Conservation (phyloP, 2,113 vertebrate genomes). For the Nycticorax nycticorax region DNA sequence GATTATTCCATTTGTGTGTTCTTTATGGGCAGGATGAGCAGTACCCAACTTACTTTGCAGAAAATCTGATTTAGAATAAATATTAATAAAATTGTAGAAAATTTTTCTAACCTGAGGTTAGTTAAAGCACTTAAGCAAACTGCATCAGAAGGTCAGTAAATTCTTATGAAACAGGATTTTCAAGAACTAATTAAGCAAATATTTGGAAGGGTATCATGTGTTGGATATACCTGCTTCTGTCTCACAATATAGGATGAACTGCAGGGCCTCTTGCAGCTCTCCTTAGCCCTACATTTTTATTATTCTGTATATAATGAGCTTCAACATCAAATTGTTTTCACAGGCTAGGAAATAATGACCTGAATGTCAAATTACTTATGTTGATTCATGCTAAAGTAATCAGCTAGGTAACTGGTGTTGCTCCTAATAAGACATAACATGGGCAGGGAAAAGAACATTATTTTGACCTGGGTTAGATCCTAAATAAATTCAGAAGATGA, state of each 20-base stretch:
- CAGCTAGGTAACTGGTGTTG: neutral
- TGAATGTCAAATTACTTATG: neutral
- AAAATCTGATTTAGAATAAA: neutral
- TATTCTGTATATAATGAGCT: neutral
- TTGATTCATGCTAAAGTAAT: slow-evolving; percentile 10
- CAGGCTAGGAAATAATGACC: neutral
- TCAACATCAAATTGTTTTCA: neutral
- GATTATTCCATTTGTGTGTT: neutral
- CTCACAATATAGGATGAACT: neutral
- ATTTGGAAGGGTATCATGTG: neutral
- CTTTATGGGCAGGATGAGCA: neutral
- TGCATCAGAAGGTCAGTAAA: neutral
- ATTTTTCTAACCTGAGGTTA: neutral
- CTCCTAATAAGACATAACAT: neutral
- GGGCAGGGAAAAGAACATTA: neutral
- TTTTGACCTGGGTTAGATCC: neutral
- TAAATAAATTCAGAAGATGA: neutral
- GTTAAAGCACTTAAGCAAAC: neutral
- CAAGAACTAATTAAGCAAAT: neutral
- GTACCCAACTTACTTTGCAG: neutral
- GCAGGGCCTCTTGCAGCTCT: neutral
- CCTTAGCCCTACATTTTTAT: neutral
- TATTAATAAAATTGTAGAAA: neutral
- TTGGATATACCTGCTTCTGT: neutral
- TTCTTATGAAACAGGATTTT: neutral